Evolutionary conservation across 2,888 invertebrate genomes (phyloP).

Genomic region (Tryphoninae sp.): DNA sequence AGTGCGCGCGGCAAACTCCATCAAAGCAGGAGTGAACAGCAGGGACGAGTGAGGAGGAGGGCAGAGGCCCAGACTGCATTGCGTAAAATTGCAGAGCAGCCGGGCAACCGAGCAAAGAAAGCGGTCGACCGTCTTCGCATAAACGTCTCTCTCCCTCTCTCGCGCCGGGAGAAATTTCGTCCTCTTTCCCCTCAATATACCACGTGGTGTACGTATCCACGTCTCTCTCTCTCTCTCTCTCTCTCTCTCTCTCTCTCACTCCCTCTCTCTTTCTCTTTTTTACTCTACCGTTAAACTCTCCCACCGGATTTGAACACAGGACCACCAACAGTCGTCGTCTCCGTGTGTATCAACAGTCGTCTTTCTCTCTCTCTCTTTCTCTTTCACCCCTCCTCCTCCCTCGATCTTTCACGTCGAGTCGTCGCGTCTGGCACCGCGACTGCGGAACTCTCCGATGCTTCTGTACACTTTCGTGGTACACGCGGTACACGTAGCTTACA

Average conservation of each 20-base stretch:
- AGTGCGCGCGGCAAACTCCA: slow-evolving; percentile 49
- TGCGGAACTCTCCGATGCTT: slow-evolving; percentile 62
- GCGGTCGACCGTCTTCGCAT: slow-evolving; percentile 60
- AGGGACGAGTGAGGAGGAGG: slow-evolving; percentile 24
- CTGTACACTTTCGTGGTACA: slow-evolving; percentile 12
- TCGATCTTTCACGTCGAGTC: slow-evolving; percentile 50
- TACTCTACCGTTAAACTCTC: slow-evolving; percentile 56
- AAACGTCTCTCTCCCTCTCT: slow-evolving; percentile 39
- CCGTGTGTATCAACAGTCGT: slow-evolving; percentile 29
- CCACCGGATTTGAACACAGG: slow-evolving; percentile 47
- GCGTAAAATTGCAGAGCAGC: slow-evolving; percentile 74
- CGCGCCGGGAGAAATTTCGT: slow-evolving; percentile 21
- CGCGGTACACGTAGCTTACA: neutral
- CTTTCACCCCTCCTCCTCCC: slow-evolving; percentile 14
- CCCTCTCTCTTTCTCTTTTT: slow-evolving; percentile 31
- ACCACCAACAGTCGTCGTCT: slow-evolving; percentile 42
- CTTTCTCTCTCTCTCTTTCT: slow-evolving; percentile 12
- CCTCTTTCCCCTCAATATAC: slow-evolving; percentile 20
- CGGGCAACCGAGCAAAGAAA: slow-evolving; percentile 67
- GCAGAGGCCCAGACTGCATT: slow-evolving; percentile 72
- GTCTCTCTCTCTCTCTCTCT: slow-evolving; percentile 36
- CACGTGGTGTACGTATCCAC: slow-evolving; percentile 1
- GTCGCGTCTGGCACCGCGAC: slow-evolving; percentile 63
- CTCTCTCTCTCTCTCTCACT: slow-evolving; percentile 22
- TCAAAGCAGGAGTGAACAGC: slow-evolving; percentile 17